Percentiles rank a stretch among this genome's conserved stretches.
Conservation (phyloP, 2,888 invertebrate genomes). For the Apamea epomidion region DNA sequence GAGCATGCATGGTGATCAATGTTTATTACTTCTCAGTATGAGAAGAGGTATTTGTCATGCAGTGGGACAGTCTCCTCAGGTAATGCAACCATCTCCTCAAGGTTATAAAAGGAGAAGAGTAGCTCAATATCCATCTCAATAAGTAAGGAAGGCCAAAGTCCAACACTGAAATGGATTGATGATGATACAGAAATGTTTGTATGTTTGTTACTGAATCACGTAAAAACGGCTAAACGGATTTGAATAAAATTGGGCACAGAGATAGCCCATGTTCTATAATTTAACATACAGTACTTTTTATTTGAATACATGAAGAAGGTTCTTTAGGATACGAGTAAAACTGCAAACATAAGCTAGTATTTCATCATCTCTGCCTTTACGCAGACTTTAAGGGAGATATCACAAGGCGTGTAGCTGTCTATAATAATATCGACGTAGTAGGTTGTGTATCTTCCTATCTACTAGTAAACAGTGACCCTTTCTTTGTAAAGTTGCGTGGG, state of each 20-base stretch:
- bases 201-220: background rate
- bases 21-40: background rate
- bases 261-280: background rate
- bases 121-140: background rate
- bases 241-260: background rate
- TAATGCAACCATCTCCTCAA: background rate
- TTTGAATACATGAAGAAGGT: background rate
- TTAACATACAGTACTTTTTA: background rate
- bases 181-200: background rate
- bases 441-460: constrained; percentile 14
- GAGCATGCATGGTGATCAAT: background rate
- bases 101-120: no score
- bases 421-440: constrained; percentile 13
- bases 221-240: background rate
- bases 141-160: background rate
- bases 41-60: background rate
- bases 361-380: background rate
- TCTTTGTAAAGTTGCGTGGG: constrained; percentile 41
- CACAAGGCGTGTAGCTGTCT: background rate
- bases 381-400: background rate
- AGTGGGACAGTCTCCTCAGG: no score
- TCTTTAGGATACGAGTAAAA: background rate
- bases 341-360: background rate
- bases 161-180: background rate
- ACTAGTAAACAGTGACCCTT: constrained; percentile 44